Percentiles rank a stretch among this genome's conserved stretches.
phyloP scores from a whole-genome alignment of 2,113 vertebrate genomes.

The Apteryx mantelli region DNA sequence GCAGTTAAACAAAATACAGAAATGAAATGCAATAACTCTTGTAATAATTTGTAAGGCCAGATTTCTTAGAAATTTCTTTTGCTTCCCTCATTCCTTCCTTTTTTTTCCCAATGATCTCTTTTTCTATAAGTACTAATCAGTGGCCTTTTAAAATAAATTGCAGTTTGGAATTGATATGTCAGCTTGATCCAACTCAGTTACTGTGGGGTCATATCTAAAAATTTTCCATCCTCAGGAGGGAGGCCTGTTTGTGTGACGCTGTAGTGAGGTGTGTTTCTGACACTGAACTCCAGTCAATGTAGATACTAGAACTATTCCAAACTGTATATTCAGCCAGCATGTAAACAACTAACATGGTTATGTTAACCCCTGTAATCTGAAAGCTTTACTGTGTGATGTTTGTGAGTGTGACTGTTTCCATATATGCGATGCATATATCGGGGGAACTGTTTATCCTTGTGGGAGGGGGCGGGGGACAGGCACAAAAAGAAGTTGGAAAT shows the following conservation, averaged over 20 bases:
- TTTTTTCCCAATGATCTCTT: not conserved
- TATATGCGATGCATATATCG: not conserved
- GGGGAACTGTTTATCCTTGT: not conserved
- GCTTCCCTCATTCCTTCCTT: not conserved
- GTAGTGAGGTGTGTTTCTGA: not conserved
- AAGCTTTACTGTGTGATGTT: not conserved
- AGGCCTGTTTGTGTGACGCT: not conserved
- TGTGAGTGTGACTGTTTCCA: not conserved
- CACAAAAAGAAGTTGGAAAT: not conserved
- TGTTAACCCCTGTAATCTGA: not conserved
- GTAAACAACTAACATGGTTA: not conserved
- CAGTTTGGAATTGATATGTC: not conserved
- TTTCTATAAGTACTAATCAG: not conserved
- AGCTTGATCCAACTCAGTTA: not conserved
- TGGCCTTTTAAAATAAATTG: not conserved
- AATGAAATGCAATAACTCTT: not conserved
- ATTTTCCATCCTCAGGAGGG: not conserved
- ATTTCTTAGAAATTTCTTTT: not conserved
- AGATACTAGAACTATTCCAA: not conserved
- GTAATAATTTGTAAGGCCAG: not conserved
- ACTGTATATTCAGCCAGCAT: not conserved
- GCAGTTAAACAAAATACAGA: not conserved
- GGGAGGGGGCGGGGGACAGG: not conserved
- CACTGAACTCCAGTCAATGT: not conserved
- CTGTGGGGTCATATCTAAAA: not conserved